A percentile compares a stretch with the other conserved stretches of the same genome.
These are phyloP conservation scores for Achatina immaculata DNA, from an alignment of 1,140 invertebrate genomes.

Conservation along the genomic window DNA sequence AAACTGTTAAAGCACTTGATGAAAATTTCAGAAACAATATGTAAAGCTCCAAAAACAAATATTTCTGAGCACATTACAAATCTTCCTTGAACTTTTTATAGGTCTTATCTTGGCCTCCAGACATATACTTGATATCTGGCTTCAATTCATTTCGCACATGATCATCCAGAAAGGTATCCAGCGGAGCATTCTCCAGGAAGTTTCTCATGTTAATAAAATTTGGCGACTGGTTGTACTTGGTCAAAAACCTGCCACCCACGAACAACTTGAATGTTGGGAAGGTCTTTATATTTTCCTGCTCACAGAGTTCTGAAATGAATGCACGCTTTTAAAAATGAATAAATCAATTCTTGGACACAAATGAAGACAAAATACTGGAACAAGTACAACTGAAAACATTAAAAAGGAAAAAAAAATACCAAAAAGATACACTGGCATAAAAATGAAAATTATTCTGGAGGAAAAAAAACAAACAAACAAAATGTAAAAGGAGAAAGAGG, in stretches of 20 bases:
- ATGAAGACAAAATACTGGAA: neutral
- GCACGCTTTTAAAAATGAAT: neutral
- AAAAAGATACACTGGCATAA: neutral
- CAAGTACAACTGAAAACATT: neutral
- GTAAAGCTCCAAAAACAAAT: neutral
- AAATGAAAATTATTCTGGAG: neutral
- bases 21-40: neutral
- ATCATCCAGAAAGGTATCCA: neutral
- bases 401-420: neutral
- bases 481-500: too few relatives aligned
- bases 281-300: neutral
- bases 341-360: too few relatives aligned
- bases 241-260: conserved; percentile 12
- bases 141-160: neutral
- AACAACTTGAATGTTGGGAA: conserved; percentile 31
- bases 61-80: neutral
- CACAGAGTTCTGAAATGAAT: conserved; percentile 2
- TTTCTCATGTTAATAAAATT: neutral
- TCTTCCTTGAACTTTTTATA: neutral
- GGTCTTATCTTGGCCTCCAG: neutral
- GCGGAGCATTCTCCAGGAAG: conserved; percentile 14
- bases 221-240: neutral
- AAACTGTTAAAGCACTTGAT: neutral
- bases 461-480: too few relatives aligned
- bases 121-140: neutral